phyloP scores from a whole-genome alignment of 2,113 vertebrate genomes.

The Hylia prasina region DNA sequence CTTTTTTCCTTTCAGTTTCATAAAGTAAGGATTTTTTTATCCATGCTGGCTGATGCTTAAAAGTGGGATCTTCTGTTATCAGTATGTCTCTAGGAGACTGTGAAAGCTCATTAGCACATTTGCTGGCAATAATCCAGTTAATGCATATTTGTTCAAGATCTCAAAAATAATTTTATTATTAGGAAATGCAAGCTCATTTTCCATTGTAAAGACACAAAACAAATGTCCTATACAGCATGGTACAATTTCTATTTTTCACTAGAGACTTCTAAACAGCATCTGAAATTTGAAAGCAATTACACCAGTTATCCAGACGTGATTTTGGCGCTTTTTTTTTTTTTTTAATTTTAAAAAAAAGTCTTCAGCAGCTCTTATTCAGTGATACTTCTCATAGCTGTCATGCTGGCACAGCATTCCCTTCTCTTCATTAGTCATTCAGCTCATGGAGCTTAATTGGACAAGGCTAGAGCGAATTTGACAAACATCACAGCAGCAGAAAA shows the following conservation, averaged over 20 bases:
- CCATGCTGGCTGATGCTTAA: background rate
- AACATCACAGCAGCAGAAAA: constrained; percentile 89
- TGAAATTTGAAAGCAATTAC: constrained; percentile 74
- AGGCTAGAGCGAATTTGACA: constrained; percentile 85
- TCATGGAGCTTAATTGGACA: constrained; percentile 88
- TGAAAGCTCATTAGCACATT: constrained; percentile 37
- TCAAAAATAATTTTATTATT: constrained; percentile 32
- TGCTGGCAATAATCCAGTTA: constrained; percentile 58
- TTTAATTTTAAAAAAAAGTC: background rate
- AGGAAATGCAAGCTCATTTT: constrained; percentile 46
- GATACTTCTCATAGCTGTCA: constrained; percentile 67
- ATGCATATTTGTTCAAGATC: constrained; percentile 48
- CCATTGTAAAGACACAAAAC: constrained; percentile 14
- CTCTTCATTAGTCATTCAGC: constrained; percentile 85
- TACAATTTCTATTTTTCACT: constrained; percentile 43
- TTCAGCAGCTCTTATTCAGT: constrained; percentile 59
- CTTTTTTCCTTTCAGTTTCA: background rate
- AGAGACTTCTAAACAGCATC: constrained; percentile 61
- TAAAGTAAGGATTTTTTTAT: background rate
- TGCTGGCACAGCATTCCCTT: constrained; percentile 65
- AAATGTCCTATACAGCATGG: background rate
- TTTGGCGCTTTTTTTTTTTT: background rate
- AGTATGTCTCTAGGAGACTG: background rate
- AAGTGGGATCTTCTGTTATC: background rate
- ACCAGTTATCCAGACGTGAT: constrained; percentile 71